Evolutionary conservation across 2,888 invertebrate species (phyloP).

Genomic region (Dryobota labecula): DNA sequence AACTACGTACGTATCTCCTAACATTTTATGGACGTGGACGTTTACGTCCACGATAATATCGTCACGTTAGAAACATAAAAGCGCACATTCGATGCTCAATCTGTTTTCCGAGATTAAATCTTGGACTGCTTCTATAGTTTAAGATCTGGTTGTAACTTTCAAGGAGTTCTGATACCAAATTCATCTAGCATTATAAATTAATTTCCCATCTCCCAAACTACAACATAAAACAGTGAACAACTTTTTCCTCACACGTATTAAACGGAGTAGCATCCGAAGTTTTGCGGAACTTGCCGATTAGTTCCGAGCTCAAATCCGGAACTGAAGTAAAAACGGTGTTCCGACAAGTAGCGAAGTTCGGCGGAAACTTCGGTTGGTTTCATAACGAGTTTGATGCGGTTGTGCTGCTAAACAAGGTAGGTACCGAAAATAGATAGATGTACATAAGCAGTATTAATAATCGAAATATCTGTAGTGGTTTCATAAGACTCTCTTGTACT

Average conservation of each 20-base stretch:
- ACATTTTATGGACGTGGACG: no score
- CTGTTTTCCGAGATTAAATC: not conserved
- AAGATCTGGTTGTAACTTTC: not conserved
- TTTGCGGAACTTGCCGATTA: conserved; percentile 71
- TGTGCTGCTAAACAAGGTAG: conserved; percentile 37
- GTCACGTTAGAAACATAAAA: no score
- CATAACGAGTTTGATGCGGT: conserved; percentile 61
- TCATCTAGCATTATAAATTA: conserved; percentile 24
- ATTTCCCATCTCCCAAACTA: conserved; percentile 32
- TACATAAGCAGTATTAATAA: no score
- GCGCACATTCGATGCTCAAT: not conserved
- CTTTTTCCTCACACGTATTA: conserved; percentile 55
- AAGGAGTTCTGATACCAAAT: conserved; percentile 1
- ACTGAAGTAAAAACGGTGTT: conserved; percentile 70
- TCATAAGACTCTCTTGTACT: not conserved
- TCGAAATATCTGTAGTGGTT: not conserved
- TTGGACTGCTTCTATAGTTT: not conserved
- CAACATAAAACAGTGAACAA: conserved; percentile 36
- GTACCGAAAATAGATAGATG: conserved; percentile 31
- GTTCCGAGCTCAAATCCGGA: conserved; percentile 67
- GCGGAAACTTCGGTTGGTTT: conserved; percentile 55
- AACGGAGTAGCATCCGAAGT: conserved; percentile 60
- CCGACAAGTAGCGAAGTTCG: conserved; percentile 60
- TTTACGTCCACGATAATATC: no score
- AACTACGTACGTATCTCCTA: no score